Evolutionary conservation across 2,888 invertebrate species (phyloP).

Genomic region (Acleris cristana): DNA sequence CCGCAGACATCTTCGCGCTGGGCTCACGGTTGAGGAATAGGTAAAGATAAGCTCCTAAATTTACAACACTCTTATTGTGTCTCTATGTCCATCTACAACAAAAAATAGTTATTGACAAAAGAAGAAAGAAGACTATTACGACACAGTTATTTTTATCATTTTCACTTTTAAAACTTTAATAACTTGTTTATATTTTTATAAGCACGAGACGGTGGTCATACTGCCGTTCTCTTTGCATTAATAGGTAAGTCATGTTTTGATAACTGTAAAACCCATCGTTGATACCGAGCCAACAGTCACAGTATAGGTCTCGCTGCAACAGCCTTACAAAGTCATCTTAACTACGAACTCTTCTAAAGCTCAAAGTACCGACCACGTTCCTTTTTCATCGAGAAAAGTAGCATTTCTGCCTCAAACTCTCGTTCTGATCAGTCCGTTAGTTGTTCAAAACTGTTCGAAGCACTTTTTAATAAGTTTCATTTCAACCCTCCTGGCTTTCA

Average conservation of each 20-base stretch:
- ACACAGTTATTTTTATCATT: too few species aligned
- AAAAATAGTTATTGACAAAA: too few species aligned
- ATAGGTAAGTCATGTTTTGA: too few species aligned
- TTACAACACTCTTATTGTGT: neutral
- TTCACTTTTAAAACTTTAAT: too few species aligned
- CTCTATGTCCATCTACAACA: too few species aligned
- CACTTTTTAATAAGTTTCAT: constrained; percentile 29
- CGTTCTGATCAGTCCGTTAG: constrained; percentile 23
- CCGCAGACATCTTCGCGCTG: constrained; percentile 90
- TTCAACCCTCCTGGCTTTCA: constrained; percentile 13
- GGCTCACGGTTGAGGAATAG: constrained; percentile 92
- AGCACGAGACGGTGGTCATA: too few species aligned
- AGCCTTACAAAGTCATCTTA: neutral
- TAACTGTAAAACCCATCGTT: too few species aligned
- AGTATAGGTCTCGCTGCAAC: too few species aligned
- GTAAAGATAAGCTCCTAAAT: constrained; percentile 62
- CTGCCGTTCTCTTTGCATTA: too few species aligned
- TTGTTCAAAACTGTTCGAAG: constrained; percentile 28
- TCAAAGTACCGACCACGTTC: neutral
- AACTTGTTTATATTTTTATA: too few species aligned
- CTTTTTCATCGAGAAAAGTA: constrained; percentile 9
- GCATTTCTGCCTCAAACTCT: neutral
- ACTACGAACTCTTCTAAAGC: neutral
- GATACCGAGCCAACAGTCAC: too few species aligned
- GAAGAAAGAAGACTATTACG: too few species aligned